Percentiles rank a stretch among this genome's conserved stretches.
Evolutionary conservation across 2,113 vertebrate genomes (phyloP).

Genomic region (Rissa tridactyla): DNA sequence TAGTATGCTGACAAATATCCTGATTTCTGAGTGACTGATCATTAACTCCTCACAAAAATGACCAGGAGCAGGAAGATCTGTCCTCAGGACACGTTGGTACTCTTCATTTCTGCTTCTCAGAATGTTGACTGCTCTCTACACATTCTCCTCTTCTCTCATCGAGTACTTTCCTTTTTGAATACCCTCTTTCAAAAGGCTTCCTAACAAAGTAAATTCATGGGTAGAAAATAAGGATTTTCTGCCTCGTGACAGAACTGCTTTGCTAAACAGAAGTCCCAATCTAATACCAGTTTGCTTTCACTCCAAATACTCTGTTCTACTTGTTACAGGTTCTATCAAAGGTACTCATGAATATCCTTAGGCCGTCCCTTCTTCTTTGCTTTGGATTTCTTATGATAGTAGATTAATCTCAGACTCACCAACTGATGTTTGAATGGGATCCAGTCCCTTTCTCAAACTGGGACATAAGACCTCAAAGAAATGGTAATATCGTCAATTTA

Average conservation of each 20-base stretch:
- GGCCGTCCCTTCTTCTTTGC: not conserved
- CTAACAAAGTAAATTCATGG: not conserved
- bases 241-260: not conserved
- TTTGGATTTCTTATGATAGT: not conserved
- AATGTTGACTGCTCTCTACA: not conserved
- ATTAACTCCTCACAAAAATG: not conserved
- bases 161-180: not conserved
- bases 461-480: not conserved
- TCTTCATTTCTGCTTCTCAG: not conserved
- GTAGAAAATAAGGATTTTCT: not conserved
- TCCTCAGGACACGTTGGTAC: not conserved
- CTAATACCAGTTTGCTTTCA: not conserved
- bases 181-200: not conserved
- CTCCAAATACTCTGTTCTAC: not conserved
- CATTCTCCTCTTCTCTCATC: not conserved
- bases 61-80: not conserved
- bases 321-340: not conserved
- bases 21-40: not conserved
- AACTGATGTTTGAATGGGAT: not conserved
- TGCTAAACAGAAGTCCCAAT: not conserved
- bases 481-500: not conserved
- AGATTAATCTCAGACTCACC: not conserved
- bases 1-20: not conserved
- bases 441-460: not conserved
- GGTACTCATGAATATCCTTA: not conserved